Evolutionary conservation across 2,888 invertebrate genomes (phyloP).

Genomic region (Mycogona germanica): DNA sequence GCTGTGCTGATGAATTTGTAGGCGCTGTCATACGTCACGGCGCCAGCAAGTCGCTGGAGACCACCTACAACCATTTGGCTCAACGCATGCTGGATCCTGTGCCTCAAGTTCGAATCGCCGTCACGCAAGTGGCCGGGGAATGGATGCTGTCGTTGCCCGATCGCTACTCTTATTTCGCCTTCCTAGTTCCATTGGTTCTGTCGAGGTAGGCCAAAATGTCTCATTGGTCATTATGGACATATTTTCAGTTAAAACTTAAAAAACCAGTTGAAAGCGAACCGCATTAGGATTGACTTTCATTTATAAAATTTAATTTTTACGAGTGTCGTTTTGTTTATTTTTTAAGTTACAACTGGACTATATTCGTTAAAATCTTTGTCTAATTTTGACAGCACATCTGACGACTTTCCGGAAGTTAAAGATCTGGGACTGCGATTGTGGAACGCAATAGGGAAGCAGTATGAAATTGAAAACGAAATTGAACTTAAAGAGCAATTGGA

Average conservation of each 20-base stretch:
- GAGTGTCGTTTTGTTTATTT: background rate
- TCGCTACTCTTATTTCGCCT: constrained; percentile 1
- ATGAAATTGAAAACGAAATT: constrained; percentile 71
- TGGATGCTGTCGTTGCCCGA: constrained; percentile 11
- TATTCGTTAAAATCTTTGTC: background rate
- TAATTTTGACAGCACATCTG: constrained; percentile 48
- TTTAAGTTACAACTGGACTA: background rate
- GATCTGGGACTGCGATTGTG: constrained; percentile 50
- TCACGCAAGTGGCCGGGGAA: background rate
- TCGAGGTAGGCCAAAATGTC: constrained; percentile 1
- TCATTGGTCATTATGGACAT: background rate
- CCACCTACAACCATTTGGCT: background rate
- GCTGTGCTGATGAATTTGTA: background rate
- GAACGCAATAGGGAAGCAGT: constrained; percentile 61
- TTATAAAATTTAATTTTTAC: background rate
- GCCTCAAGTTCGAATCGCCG: background rate
- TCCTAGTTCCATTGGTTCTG: constrained; percentile 7
- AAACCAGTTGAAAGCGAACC: no score
- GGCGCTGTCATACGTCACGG: background rate
- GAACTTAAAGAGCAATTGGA: constrained; percentile 64
- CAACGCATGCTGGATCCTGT: constrained; percentile 6
- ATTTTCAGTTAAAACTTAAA: no score
- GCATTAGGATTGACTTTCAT: no score
- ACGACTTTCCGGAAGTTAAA: constrained; percentile 61
- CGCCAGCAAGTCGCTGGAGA: background rate